These are phyloP conservation scores for Mixornis gularis DNA, from an alignment of 2,113 vertebrate genomes.

Conservation along the genomic window DNA sequence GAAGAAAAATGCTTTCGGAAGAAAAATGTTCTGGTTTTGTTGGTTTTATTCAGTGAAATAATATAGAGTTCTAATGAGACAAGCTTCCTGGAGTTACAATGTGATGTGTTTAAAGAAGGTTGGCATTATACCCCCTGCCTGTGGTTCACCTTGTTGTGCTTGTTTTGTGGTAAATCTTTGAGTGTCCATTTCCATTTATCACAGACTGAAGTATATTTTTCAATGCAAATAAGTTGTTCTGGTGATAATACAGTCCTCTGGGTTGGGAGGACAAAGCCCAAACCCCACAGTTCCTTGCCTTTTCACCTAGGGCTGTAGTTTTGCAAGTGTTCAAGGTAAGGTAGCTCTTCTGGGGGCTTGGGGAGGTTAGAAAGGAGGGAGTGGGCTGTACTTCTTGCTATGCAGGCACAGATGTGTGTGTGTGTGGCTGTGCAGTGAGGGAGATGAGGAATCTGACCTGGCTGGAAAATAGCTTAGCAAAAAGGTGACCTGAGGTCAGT, in stretches of 20 bases:
- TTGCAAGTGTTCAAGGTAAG: neutral
- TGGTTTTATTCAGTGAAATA: neutral
- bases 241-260: neutral
- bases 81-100: slow-evolving; percentile 1
- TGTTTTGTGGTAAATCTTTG: neutral
- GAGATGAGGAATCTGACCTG: neutral
- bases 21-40: neutral
- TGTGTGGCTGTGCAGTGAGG: neutral
- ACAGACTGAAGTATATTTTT: neutral
- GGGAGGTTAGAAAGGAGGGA: neutral
- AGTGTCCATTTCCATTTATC: neutral
- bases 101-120: neutral
- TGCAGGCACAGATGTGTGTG: neutral
- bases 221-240: neutral
- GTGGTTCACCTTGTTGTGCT: slow-evolving; percentile 13
- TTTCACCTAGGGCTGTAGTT: neutral
- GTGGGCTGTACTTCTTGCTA: neutral
- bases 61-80: neutral
- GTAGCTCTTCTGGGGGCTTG: neutral
- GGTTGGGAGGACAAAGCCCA: neutral
- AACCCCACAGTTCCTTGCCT: neutral
- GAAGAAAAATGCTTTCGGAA: slow-evolving; percentile 1
- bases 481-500: neutral
- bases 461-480: neutral
- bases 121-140: neutral